Base-by-base conservation (phyloP, 53 echinoderm and acorn worm genomes). In the Antedon mediterranea region DNA sequence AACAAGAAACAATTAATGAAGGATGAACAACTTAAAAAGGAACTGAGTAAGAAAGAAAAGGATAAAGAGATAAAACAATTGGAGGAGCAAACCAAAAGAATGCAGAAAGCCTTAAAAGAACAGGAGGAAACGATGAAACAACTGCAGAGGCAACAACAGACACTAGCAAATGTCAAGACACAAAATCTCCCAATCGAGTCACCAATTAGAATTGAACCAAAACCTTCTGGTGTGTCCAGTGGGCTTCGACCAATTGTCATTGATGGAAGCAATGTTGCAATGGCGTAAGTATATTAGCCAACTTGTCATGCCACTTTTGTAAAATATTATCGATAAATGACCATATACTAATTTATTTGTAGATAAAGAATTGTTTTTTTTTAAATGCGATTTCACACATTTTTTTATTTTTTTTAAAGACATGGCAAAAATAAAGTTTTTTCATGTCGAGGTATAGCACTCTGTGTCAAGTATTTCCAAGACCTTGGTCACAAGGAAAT, bases 191-290 rank as follows among this genome's bases (percentile, higher is more conserved):
- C 85, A 5, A 31, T 11, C 27, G 34, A 30, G 32, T 15, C 70
- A 30, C 57, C 42, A 28, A 81, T 86, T 72, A 71, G 44, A 29
- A 86, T 86, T 28, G 73, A 71, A 34, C 86, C 86, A 13, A 74
- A 74, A 4, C 70, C 29, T 44, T 42, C 28, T 28, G 77, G 43
- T 18, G 77, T 34, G 7, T 37, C 71, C 28, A 72, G 84, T 34
- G 41, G 75, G 14, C 75, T 84, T 0, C 29, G 90, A 30, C 90
- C 90, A 9, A 34, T 90, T 14, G 84, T 87, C 41, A 84, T 90
- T 30, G 90, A 90, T 71, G 90, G 82, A 14, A 90, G 87, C 77
- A 90, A 90, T 77, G 84, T 90, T 29, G 90, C 90, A n/a, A 90
- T 90, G 90, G 75, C 78, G 90, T 90, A 76, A 32, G 90, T 43